A percentile compares a stretch with the other conserved stretches of the same genome.
These are phyloP conservation scores for Podargus strigoides DNA, from an alignment of 2,797 vertebrate species.

Conservation along the genomic window DNA sequence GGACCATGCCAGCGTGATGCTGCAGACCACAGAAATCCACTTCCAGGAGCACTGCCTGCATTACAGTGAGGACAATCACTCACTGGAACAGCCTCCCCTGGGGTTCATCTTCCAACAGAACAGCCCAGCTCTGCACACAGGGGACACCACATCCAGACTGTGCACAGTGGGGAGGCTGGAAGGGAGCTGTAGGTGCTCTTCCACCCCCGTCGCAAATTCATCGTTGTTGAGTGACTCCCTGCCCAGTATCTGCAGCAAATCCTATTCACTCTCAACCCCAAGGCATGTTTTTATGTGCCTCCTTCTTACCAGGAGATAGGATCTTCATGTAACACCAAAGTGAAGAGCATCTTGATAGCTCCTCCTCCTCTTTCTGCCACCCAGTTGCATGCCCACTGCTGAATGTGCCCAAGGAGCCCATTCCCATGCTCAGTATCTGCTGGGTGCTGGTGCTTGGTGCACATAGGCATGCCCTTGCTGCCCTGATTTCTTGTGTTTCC, in stretches of 20 bases:
- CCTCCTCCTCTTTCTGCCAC: background rate
- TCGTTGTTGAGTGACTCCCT: background rate
- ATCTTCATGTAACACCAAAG: background rate
- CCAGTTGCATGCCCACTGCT: too few relatives aligned
- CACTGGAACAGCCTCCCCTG: background rate
- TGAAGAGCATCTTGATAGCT: too few relatives aligned
- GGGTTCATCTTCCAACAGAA: background rate
- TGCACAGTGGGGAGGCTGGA: too few relatives aligned
- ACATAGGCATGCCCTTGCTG: fast-evolving
- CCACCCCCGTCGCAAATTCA: too few relatives aligned
- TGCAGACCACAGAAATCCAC: too few relatives aligned
- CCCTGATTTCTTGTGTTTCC: background rate
- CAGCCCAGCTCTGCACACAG: fast-evolving
- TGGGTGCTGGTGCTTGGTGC: background rate
- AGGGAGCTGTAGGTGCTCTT: background rate
- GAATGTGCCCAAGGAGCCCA: background rate
- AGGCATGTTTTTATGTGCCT: background rate
- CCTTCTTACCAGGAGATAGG: background rate
- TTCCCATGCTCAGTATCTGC: background rate
- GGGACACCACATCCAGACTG: too few relatives aligned
- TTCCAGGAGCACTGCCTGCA: background rate
- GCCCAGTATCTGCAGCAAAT: background rate
- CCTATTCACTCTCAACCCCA: background rate
- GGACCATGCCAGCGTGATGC: background rate
- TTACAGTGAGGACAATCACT: fast-evolving